Evolutionary conservation across 2,113 vertebrate species (phyloP).

Genomic region (Neogale vison): DNA sequence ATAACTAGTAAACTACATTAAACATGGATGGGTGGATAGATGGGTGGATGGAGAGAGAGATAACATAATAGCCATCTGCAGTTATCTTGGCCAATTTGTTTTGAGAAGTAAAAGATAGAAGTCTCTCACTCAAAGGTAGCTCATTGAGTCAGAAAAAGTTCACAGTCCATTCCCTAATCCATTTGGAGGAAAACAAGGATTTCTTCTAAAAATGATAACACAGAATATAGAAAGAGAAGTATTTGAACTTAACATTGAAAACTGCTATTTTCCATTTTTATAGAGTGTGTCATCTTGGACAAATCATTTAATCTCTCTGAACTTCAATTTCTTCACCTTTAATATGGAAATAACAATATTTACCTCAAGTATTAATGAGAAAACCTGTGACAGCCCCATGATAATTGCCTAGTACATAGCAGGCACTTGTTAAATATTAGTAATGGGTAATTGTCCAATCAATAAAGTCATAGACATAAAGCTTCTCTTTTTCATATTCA

Average conservation of each 20-base stretch:
- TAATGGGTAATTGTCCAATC: not conserved
- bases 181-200: not conserved
- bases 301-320: slow-evolving; percentile 41
- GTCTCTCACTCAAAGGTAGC: not conserved
- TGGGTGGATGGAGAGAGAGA: not conserved
- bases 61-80: not conserved
- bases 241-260: not conserved
- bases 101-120: not conserved
- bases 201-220: not conserved
- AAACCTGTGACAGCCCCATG: not conserved
- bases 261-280: not conserved
- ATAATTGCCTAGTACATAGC: not conserved
- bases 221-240: not conserved
- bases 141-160: not conserved
- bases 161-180: not conserved
- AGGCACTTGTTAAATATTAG: slow-evolving; percentile 25
- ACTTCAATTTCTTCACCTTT: not conserved
- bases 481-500: slow-evolving; percentile 47
- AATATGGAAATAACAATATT: not conserved
- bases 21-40: not conserved
- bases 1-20: not conserved
- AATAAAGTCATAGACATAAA: not conserved
- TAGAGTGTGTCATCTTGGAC: not conserved
- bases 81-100: not conserved
- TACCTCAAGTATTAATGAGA: not conserved